Percentiles rank a stretch among this genome's conserved stretches.
These are phyloP conservation scores for Enteromius viviparus DNA, from an alignment of 2,797 vertebrate genomes.

Conservation along the genomic window DNA sequence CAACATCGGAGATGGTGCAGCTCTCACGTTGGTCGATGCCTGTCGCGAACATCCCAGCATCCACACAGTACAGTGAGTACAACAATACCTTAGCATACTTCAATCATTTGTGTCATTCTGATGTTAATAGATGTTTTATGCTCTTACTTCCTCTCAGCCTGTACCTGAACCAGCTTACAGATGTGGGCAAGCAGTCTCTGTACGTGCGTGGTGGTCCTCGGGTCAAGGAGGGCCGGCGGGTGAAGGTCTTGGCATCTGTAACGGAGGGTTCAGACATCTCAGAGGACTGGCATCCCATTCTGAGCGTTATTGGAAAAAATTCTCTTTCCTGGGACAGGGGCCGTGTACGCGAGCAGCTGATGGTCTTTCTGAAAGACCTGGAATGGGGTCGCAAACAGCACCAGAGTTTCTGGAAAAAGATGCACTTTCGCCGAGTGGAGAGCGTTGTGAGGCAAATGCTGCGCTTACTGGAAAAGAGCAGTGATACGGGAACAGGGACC, in stretches of 20 bases:
- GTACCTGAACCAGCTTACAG: conserved; percentile 92
- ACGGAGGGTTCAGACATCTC: conserved; percentile 88
- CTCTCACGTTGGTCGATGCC: conserved; percentile 84
- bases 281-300: conserved; percentile 89
- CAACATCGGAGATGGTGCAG: conserved; percentile 84
- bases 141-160: conserved; percentile 73
- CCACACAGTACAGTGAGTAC: conserved; percentile 90
- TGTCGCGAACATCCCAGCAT: conserved; percentile 85
- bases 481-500: conserved; percentile 32
- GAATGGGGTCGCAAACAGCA: conserved; percentile 88
- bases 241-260: conserved; percentile 87
- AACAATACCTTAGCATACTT: background rate
- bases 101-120: background rate
- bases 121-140: conserved; percentile 1
- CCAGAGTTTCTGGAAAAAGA: conserved; percentile 85
- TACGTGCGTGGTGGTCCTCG: conserved; percentile 73
- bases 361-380: conserved; percentile 87
- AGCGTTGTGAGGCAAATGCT: conserved; percentile 82
- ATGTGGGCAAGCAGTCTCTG: conserved; percentile 83
- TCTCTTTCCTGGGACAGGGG: conserved; percentile 85
- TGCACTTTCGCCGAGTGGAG: conserved; percentile 88
- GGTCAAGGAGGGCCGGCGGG: conserved; percentile 62
- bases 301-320: conserved; percentile 85
- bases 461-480: conserved; percentile 75
- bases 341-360: conserved; percentile 83